A percentile compares a stretch with the other conserved stretches of the same genome.
Conservation (phyloP, 2,797 vertebrate species). For the Nannoperca obscura region DNA sequence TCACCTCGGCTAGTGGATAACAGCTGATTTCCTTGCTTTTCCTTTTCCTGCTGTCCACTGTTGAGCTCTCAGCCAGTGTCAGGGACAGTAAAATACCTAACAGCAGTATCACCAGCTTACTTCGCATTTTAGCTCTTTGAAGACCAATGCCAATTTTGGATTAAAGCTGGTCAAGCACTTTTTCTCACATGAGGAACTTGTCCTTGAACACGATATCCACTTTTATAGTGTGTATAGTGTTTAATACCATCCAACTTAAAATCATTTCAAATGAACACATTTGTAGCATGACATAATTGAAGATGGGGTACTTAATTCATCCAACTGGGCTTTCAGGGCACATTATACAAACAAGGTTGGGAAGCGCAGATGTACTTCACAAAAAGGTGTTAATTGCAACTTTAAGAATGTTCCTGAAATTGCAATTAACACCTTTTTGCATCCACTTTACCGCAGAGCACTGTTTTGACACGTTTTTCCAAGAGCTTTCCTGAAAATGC, state of each 20-base stretch:
- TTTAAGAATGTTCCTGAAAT: conserved; percentile 12
- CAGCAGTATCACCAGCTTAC: background rate
- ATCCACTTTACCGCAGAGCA: conserved; percentile 1
- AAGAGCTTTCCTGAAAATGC: conserved; percentile 33
- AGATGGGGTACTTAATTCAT: background rate
- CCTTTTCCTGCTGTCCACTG: conserved; percentile 4
- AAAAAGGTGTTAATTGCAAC: background rate
- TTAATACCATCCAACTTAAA: background rate
- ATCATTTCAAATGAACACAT: background rate
- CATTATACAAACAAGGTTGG: background rate
- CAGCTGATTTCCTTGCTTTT: conserved; percentile 30
- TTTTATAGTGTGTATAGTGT: background rate
- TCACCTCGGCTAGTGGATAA: conserved; percentile 3
- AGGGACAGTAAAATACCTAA: background rate
- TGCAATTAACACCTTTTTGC: conserved; percentile 38
- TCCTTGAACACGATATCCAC: too few relatives aligned
- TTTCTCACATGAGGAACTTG: background rate
- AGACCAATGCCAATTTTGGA: background rate
- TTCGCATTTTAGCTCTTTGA: background rate
- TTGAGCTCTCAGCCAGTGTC: background rate
- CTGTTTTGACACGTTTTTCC: background rate
- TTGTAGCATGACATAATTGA: background rate
- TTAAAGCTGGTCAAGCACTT: conserved; percentile 3
- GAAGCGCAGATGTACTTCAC: background rate
- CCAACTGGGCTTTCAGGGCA: background rate